Percentiles rank a stretch among this genome's conserved stretches.
phyloP scores from a whole-genome alignment of 2,888 invertebrate genomes.

The Dryobotodes eremita region DNA sequence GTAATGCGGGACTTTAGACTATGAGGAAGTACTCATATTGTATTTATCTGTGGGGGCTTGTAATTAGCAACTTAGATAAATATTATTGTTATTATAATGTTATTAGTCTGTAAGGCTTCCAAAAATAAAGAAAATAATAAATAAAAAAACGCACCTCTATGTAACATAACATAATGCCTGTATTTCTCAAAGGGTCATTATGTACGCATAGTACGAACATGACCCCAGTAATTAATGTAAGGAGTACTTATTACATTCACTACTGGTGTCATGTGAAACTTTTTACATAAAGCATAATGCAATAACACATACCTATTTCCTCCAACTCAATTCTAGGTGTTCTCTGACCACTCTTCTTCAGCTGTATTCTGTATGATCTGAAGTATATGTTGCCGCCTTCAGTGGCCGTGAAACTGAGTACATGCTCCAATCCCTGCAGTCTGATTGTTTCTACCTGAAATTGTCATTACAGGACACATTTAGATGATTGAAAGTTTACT shows the following conservation, averaged over 20 bases:
- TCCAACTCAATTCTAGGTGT: conserved; percentile 97
- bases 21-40: no score
- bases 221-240: background rate
- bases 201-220: background rate
- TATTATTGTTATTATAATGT: no score
- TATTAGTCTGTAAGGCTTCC: no score
- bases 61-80: no score
- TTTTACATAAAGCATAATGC: background rate
- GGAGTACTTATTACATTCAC: background rate
- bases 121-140: no score
- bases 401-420: conserved; percentile 96
- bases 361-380: conserved; percentile 94
- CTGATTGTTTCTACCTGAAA: conserved; percentile 94
- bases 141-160: no score
- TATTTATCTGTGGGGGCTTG: no score
- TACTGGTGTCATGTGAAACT: background rate
- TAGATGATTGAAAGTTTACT: background rate
- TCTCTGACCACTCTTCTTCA: conserved; percentile 97
- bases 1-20: no score
- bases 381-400: conserved; percentile 94
- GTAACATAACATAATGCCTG: background rate
- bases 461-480: background rate
- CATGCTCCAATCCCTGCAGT: conserved; percentile 98
- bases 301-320: conserved; percentile 93
- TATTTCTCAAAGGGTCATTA: background rate